Evolutionary conservation across 2,113 vertebrate genomes (phyloP), one percentile per base, ranked within the genome.

Genomic region (Anolis carolinensis): DNA sequence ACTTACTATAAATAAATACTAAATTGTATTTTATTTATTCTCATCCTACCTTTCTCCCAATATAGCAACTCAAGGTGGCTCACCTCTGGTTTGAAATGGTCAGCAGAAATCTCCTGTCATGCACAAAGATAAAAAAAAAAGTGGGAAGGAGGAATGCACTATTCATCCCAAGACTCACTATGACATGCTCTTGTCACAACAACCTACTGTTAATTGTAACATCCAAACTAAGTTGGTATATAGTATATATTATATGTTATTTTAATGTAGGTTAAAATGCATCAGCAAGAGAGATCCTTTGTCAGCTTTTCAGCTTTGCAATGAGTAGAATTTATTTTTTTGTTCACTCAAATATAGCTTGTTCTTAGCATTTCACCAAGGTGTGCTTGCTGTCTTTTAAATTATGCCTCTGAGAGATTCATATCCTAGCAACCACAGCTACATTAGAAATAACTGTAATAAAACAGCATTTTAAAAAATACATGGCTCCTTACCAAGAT

Each of bases 381-480:
- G 91, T 88, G 32, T 59, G n/a, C 72, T 73, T 79, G 67, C 84
- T 86, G 92, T 70, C 90, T 90, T 82, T 91, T 78, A 90, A 91
- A 91, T 89, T 83, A 83, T 86, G 63, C 72, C 81, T 85, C 52
- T 48, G 91, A 93, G 88, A 94, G 39, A 86, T 92, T 86, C 83
- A 91, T 91, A 93, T 94, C 91, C 87, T 79, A 91, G 90, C 52
- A 92, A 82, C 72, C 70, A 76, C 30, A 20, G 78, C 86, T 92
- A 91, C 88, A 88, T 84, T 65, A 81, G 79, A 79, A 90, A 92
- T 88, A 92, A 87, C 67, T 92, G 30, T 89, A 91, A 93, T 94
- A 94, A 93, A 85, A 36, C 39, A 82, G 87, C 23, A 55, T 75
- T 75, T 84, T 81, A 81, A 80, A 59, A 88, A 83, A 81, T 81